phyloP scores from a whole-genome alignment of 2,888 invertebrate genomes.

The Tinea semifulvella region DNA sequence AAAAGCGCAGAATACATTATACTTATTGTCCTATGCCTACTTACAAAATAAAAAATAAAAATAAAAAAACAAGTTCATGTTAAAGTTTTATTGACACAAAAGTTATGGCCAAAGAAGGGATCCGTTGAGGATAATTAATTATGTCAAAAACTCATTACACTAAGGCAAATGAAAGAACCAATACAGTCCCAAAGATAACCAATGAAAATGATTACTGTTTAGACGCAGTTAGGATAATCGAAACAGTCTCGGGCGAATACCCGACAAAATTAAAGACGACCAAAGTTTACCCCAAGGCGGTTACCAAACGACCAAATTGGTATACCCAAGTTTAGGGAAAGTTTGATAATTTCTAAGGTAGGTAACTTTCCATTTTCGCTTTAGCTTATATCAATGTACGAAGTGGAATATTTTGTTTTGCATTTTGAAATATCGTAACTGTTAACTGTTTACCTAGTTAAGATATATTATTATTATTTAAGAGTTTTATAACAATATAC shows the following conservation, averaged over 20 bases:
- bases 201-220: constrained; percentile 4
- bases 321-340: constrained; percentile 6
- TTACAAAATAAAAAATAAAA: too few species aligned
- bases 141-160: background rate
- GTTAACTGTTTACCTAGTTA: too few species aligned
- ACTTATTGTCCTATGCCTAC: too few species aligned
- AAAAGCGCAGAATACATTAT: too few species aligned
- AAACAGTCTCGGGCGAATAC: constrained; percentile 19
- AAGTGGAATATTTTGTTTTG: background rate
- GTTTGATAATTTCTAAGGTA: constrained; percentile 10
- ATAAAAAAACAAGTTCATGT: too few species aligned
- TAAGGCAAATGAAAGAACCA: background rate
- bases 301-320: constrained; percentile 7
- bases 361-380: constrained; percentile 10
- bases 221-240: constrained; percentile 17
- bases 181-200: background rate
- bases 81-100: too few species aligned
- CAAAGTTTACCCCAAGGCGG: constrained; percentile 22
- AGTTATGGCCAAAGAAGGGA: too few species aligned
- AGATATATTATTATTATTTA: too few species aligned
- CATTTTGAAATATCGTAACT: too few species aligned
- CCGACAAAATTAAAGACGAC: constrained; percentile 32
- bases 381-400: background rate
- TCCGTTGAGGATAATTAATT: too few species aligned
- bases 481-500: too few species aligned